Conservation (phyloP, 2,113 vertebrate genomes). For the Serilophus lunatus region DNA sequence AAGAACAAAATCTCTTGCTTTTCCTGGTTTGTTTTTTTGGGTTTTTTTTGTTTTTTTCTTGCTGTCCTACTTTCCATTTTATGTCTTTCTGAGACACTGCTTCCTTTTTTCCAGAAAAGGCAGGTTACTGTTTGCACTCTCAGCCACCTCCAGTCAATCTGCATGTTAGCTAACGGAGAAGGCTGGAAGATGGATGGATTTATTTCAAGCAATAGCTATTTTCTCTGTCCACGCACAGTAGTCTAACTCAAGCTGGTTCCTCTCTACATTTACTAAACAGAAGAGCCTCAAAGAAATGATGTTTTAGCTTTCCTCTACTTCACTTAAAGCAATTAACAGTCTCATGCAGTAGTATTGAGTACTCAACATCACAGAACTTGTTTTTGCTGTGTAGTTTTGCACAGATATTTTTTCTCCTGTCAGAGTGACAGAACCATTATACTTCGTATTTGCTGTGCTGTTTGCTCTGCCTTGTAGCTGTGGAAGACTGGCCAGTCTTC, state of each 20-base stretch:
- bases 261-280: not conserved
- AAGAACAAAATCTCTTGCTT: not conserved
- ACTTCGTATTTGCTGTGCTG: not conserved
- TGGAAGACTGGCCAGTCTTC: not conserved
- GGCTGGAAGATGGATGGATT: constrained; percentile 1
- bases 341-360: not conserved
- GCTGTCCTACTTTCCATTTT: constrained; percentile 12
- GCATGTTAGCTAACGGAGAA: not conserved
- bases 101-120: not conserved
- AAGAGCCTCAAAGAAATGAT: not conserved
- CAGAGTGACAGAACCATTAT: not conserved
- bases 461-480: not conserved
- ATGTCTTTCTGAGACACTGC: not conserved
- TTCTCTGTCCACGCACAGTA: not conserved
- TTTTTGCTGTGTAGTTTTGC: not conserved
- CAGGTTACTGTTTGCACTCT: not conserved
- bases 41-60: not conserved
- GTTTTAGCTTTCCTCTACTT: not conserved
- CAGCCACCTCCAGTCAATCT: not conserved
- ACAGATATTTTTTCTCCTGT: not conserved
- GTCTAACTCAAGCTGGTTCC: not conserved
- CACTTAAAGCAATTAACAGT: not conserved
- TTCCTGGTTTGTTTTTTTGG: not conserved
- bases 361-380: not conserved
- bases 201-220: not conserved